Evolutionary conservation across 2,113 vertebrate genomes (phyloP).

Genomic region (Tenrec ecaudatus): DNA sequence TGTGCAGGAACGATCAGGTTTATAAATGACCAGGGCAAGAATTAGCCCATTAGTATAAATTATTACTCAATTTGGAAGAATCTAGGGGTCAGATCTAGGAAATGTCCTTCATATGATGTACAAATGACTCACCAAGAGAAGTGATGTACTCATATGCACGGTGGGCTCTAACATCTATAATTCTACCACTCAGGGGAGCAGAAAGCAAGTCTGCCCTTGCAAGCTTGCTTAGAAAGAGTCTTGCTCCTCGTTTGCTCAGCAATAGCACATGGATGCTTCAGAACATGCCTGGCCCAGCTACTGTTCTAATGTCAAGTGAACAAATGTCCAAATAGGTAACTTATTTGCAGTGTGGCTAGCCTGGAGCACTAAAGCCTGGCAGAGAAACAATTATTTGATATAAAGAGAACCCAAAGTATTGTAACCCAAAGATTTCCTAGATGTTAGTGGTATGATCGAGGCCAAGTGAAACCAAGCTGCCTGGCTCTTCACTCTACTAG

Average conservation of each 20-base stretch:
- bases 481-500: background rate
- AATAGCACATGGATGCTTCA: background rate
- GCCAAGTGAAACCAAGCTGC: constrained; percentile 16
- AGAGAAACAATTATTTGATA: constrained; percentile 48
- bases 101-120: constrained; percentile 27
- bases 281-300: background rate
- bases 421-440: constrained; percentile 28
- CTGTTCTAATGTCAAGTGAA: background rate
- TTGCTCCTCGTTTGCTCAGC: background rate
- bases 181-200: constrained; percentile 17
- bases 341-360: background rate
- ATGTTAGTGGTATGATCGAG: constrained; percentile 24
- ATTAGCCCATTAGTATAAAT: constrained; percentile 50
- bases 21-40: constrained; percentile 61
- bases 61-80: constrained; percentile 62
- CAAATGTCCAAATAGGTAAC: background rate
- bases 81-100: constrained; percentile 57
- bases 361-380: constrained; percentile 11
- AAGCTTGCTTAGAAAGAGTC: constrained; percentile 47
- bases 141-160: background rate
- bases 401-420: constrained; percentile 42
- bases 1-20: constrained; percentile 37
- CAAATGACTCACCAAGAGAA: constrained; percentile 29
- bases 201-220: constrained; percentile 18
- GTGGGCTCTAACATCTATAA: constrained; percentile 43